Percentiles rank a stretch among this genome's conserved stretches.
Evolutionary conservation across 2,113 vertebrate genomes (phyloP).

Genomic region (Chinchilla lanigera): DNA sequence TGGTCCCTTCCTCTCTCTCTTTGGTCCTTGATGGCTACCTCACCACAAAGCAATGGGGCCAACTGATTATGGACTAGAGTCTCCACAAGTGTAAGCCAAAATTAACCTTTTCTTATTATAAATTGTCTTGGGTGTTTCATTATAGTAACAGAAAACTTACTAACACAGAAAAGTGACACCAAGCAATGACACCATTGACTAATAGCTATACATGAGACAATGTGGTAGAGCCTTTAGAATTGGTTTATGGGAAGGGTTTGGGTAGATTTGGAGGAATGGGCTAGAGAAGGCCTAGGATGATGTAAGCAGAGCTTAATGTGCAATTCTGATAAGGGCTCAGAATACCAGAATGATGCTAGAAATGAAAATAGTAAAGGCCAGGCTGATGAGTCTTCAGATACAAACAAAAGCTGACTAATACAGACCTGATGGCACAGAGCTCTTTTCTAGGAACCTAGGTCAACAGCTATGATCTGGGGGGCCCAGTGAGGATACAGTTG

Average conservation of each 20-base stretch:
- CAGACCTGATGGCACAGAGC: background rate
- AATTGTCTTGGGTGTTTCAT: background rate
- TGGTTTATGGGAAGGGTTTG: background rate
- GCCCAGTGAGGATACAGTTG: background rate
- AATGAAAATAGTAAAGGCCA: background rate
- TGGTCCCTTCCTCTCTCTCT: background rate
- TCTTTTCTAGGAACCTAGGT: background rate
- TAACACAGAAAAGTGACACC: background rate
- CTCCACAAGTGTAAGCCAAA: background rate
- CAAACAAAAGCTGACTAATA: background rate
- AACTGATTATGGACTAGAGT: background rate
- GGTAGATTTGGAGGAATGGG: background rate
- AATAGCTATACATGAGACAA: background rate
- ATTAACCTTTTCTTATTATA: background rate
- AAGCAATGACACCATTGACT: background rate
- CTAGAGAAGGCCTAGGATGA: background rate
- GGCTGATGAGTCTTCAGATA: background rate
- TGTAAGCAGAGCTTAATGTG: background rate
- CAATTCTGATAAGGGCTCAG: background rate
- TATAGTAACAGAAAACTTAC: background rate
- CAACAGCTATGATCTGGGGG: background rate
- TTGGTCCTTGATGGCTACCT: background rate
- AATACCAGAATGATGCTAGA: background rate
- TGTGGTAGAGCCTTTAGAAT: background rate
- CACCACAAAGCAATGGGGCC: background rate